phyloP scores from a whole-genome alignment of 2,113 vertebrate species.

The Ivindomyrus marchei region DNA sequence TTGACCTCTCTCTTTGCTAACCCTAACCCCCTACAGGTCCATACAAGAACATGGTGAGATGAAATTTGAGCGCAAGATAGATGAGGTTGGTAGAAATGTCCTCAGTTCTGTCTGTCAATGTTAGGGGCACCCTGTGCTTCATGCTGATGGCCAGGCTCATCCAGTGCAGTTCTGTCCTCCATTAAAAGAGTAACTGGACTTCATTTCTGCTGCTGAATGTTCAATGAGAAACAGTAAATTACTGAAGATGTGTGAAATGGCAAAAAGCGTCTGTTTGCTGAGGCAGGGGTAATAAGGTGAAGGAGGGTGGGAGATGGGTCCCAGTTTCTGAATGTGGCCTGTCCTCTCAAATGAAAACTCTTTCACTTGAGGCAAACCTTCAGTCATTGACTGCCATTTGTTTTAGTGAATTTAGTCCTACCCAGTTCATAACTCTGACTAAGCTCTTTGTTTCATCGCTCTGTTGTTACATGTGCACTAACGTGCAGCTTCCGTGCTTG shows the following conservation, averaged over 20 bases:
- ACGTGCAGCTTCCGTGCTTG: not conserved
- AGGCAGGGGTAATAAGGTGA: not conserved
- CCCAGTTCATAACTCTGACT: not conserved
- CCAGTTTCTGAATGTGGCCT: not conserved
- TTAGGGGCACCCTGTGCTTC: not conserved
- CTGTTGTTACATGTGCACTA: not conserved
- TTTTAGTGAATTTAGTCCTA: not conserved
- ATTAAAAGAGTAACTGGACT: not conserved
- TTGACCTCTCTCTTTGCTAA: not conserved
- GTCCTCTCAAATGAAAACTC: not conserved
- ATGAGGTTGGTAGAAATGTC: constrained; percentile 72
- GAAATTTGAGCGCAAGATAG: constrained; percentile 84
- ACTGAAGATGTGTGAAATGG: not conserved
- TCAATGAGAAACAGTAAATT: not conserved
- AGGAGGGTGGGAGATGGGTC: not conserved
- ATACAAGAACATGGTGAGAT: constrained; percentile 84
- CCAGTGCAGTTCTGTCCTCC: not conserved
- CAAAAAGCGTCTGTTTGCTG: not conserved
- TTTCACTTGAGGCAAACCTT: not conserved
- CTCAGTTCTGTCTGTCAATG: not conserved
- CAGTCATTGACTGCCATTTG: not conserved
- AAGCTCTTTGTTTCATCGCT: not conserved
- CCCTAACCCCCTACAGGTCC: constrained; percentile 42
- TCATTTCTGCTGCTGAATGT: not conserved
- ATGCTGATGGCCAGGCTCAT: not conserved